phyloP scores from a whole-genome alignment of 2,888 invertebrate genomes.

The Tiliacea citrago region DNA sequence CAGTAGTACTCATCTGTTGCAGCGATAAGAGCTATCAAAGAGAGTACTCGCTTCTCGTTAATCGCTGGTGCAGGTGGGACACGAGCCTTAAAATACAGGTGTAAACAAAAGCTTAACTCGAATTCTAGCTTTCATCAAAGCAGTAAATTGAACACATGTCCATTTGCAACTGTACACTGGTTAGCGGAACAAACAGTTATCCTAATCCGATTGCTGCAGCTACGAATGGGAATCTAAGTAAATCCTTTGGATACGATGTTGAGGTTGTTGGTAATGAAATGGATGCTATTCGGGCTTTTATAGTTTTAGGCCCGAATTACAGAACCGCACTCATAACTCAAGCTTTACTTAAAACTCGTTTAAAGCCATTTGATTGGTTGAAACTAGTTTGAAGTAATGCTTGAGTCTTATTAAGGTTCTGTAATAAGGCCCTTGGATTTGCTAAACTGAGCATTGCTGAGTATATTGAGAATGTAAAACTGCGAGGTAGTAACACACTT shows the following conservation, averaged over 20 bases:
- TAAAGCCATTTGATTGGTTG: too few species aligned
- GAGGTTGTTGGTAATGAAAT: constrained; percentile 18
- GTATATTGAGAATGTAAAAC: too few species aligned
- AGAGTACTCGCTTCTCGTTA: neutral
- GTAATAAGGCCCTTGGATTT: too few species aligned
- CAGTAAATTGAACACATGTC: constrained; percentile 22
- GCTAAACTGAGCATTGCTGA: too few species aligned
- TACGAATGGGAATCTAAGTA: constrained; percentile 14
- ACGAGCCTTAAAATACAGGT: constrained; percentile 16
- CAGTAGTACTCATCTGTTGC: neutral
- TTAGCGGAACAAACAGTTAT: constrained; percentile 23
- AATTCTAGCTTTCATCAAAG: constrained; percentile 19
- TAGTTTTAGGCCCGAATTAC: too few species aligned
- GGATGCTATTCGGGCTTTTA: neutral
- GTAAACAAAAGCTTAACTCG: constrained; percentile 36
- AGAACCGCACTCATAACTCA: too few species aligned
- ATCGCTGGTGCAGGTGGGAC: neutral
- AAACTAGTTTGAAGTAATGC: too few species aligned
- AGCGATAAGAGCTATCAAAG: neutral
- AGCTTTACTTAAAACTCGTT: too few species aligned
- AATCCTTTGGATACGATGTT: constrained; percentile 12
- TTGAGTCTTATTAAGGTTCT: too few species aligned
- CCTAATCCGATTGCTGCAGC: constrained; percentile 38
- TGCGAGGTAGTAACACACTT: too few species aligned
- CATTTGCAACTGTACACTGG: constrained; percentile 14